Percentiles rank a stretch among this genome's conserved stretches.
Evolutionary conservation across 1,140 invertebrate species (phyloP).

Genomic region (Pseudobourletiella spinata): DNA sequence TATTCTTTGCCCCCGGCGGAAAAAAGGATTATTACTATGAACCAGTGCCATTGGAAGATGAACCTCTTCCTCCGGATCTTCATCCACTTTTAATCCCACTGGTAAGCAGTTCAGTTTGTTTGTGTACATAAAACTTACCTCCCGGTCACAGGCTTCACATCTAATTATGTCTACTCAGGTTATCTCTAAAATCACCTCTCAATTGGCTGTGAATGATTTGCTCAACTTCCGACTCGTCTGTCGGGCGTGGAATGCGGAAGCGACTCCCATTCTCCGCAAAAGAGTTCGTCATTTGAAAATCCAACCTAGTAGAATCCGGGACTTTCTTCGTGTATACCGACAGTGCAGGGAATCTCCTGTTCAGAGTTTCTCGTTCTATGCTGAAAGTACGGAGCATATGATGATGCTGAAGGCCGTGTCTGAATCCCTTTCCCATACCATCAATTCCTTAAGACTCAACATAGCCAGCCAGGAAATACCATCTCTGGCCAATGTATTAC

Average conservation of each 20-base stretch:
- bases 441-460: neutral
- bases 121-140: neutral
- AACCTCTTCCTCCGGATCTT: neutral
- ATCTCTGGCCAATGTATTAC: neutral
- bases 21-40: neutral
- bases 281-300: slow-evolving; percentile 1
- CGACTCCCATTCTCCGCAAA: neutral
- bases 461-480: neutral
- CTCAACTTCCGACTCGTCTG: slow-evolving; percentile 6
- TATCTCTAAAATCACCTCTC: neutral
- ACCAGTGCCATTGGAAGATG: neutral
- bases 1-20: neutral
- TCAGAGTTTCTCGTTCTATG: neutral
- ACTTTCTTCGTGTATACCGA: slow-evolving; percentile 3
- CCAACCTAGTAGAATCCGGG: neutral
- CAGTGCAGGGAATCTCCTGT: neutral
- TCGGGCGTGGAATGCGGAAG: slow-evolving; percentile 2
- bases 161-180: slow-evolving; percentile 1
- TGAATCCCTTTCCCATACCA: neutral
- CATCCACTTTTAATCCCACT: neutral
- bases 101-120: neutral
- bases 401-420: neutral
- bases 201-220: neutral
- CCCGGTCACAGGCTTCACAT: neutral
- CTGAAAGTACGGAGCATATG: neutral